A percentile compares a stretch with the other conserved stretches of the same genome.
These are phyloP conservation scores for Virgularia gustaviana DNA, from an alignment of 92 coral and sea anemone species.

Conservation along the genomic window DNA sequence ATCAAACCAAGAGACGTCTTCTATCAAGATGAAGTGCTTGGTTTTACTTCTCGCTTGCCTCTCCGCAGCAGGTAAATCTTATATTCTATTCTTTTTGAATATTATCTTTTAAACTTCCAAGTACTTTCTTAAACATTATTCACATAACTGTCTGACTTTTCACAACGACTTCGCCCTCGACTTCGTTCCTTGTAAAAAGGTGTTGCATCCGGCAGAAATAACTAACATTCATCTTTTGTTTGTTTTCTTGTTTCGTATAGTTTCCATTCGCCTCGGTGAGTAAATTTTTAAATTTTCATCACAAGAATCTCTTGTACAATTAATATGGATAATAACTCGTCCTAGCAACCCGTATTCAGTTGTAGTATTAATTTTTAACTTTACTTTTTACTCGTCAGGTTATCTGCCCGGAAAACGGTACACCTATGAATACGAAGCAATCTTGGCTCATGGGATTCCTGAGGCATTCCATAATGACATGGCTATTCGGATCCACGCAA, in stretches of 20 bases:
- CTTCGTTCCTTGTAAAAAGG: background rate
- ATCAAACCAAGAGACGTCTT: background rate
- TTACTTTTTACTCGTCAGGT: conserved; percentile 37
- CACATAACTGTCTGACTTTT: background rate
- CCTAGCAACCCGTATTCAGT: background rate
- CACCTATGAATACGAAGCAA: conserved; percentile 57
- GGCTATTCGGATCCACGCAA: conserved; percentile 64
- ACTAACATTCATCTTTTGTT: conserved; percentile 9
- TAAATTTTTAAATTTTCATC: too few species aligned
- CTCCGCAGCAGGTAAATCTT: conserved; percentile 9
- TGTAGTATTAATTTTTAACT: background rate
- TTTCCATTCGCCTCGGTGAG: conserved; percentile 25
- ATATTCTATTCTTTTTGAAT: background rate
- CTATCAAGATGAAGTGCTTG: conserved; percentile 21
- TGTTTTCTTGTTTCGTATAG: conserved; percentile 19
- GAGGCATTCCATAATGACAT: conserved; percentile 59
- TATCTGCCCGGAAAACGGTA: conserved; percentile 60
- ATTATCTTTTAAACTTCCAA: background rate
- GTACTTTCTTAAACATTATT: background rate
- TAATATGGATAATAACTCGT: too few species aligned
- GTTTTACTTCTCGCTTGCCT: conserved; percentile 10
- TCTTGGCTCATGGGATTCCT: conserved; percentile 66
- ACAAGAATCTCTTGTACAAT: too few species aligned
- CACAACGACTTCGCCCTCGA: background rate
- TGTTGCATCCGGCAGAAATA: background rate